Base-by-base conservation (phyloP, 1,140 invertebrate species). In the Agrypnia vestita region DNA sequence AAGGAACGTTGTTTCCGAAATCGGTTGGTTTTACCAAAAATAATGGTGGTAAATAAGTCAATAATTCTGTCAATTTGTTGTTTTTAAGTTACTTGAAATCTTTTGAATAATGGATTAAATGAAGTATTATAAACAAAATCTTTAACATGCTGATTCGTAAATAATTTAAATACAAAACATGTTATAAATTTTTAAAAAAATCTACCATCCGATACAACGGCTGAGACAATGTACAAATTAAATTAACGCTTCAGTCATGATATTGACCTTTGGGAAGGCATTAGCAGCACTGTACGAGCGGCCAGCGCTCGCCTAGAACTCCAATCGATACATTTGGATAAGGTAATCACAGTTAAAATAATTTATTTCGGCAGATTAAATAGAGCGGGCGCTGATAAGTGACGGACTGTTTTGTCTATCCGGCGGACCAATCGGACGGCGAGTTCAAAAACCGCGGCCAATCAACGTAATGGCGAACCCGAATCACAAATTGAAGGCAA, bases 401-500 rank as follows among this genome's bases (percentile, higher is more conserved):
- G 53, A 79, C 51, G 56, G 56, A 61, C 76, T 56, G 51, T 56
- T 43, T 47, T 56, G 21, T 77, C 19, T 64, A 64, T 76, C 43
- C 46, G 59, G 35, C 74, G 61, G 47, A n/a, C 76, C 49, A 69
- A 77, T 77, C 76, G 43, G 51, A 56, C 19, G 47, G 47, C 67
- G 67, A 71, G 47, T 53, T 47, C 43, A 53, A 59, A 74, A 43
- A 59, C 35, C 51, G 43, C 46, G 64, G 67, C 78, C 78, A 82
- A 82, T 82, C 81, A 76, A 82, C 44, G 78, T 82, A 82, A 82
- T 82, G 78, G 81, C 78, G 81, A 53, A 51, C 69, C 79, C 55
- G 53, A 81, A 78, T 81, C 81, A 82, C 81, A 82, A 80, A 82
- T 76, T 80, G 81, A 79, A 69, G 78, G 77, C 81, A 55, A 82